Evolutionary conservation across 1,140 invertebrate genomes (phyloP).

Genomic region (Subanguina moxae): DNA sequence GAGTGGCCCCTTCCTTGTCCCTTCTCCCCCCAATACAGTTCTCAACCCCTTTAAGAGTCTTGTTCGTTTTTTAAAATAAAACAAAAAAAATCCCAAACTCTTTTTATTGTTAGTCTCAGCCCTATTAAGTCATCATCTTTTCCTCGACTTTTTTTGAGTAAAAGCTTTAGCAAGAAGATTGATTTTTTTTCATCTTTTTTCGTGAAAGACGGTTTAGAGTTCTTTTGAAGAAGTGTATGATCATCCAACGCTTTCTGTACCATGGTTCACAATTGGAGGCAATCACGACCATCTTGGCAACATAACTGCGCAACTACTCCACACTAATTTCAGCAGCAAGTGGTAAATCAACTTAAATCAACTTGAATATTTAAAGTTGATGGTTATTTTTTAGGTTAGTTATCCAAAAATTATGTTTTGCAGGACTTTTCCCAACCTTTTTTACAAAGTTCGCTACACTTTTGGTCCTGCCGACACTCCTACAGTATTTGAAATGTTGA

Average conservation of each 20-base stretch:
- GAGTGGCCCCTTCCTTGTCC: too few relatives aligned
- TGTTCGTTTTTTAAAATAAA: too few relatives aligned
- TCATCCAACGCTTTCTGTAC: slow-evolving; percentile 22
- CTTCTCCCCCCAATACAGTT: too few relatives aligned
- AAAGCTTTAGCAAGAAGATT: neutral
- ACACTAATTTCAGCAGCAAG: slow-evolving; percentile 60
- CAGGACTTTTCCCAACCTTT: slow-evolving; percentile 49
- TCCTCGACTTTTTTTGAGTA: too few relatives aligned
- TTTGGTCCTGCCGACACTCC: slow-evolving; percentile 8
- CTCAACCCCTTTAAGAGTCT: too few relatives aligned
- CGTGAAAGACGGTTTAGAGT: slow-evolving; percentile 23
- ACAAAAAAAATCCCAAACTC: too few relatives aligned
- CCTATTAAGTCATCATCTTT: too few relatives aligned
- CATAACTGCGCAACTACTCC: slow-evolving; percentile 60
- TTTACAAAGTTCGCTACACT: slow-evolving; percentile 39
- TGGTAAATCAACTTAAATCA: too few relatives aligned
- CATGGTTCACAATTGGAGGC: slow-evolving; percentile 62
- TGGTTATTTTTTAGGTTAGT: too few relatives aligned
- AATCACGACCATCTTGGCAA: slow-evolving; percentile 64
- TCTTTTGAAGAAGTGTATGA: slow-evolving; percentile 45
- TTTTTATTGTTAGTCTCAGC: too few relatives aligned
- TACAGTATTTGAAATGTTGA: slow-evolving; percentile 30
- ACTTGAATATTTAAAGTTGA: too few relatives aligned
- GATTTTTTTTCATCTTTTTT: neutral
- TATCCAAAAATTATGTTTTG: neutral